These are phyloP conservation scores for Caenorhabditis inopinata DNA, from an alignment of 1,140 invertebrate species.

Conservation along the genomic window DNA sequence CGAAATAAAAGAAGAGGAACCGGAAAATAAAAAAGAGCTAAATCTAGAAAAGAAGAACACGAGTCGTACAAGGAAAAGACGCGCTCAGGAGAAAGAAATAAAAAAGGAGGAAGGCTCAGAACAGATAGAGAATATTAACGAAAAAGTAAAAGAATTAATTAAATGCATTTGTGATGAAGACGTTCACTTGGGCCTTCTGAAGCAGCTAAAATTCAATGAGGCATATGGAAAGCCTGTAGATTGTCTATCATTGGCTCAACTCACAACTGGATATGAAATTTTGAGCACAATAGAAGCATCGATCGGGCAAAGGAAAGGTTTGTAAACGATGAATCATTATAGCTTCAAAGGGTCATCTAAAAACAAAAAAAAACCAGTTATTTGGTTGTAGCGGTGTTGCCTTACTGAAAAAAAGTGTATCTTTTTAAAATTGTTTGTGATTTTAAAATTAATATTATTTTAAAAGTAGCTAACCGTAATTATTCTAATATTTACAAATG, in stretches of 20 bases:
- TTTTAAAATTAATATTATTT: too few relatives aligned
- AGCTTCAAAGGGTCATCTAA: too few relatives aligned
- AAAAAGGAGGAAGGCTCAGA: conserved; percentile 69
- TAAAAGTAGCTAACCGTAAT: too few relatives aligned
- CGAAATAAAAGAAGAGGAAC: not conserved
- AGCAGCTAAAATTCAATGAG: conserved; percentile 88
- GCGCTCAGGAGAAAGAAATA: conserved; percentile 74
- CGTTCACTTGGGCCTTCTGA: conserved; percentile 93
- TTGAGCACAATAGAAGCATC: not conserved
- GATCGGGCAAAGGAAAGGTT: not conserved
- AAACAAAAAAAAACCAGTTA: too few relatives aligned
- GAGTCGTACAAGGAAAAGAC: not conserved
- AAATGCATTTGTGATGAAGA: conserved; percentile 82
- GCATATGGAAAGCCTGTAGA: conserved; percentile 73
- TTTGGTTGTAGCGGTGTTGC: too few relatives aligned
- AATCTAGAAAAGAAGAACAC: not conserved
- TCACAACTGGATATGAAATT: not conserved
- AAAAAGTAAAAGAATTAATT: conserved; percentile 85
- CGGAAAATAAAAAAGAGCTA: not conserved
- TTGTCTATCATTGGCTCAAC: not conserved
- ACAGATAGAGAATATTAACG: not conserved
- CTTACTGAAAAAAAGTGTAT: too few relatives aligned
- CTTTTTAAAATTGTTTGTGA: too few relatives aligned
- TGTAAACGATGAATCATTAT: too few relatives aligned
- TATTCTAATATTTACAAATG: too few relatives aligned